Evolutionary conservation across 1,140 invertebrate genomes (phyloP).

Genomic region (Melanaphis sacchari): DNA sequence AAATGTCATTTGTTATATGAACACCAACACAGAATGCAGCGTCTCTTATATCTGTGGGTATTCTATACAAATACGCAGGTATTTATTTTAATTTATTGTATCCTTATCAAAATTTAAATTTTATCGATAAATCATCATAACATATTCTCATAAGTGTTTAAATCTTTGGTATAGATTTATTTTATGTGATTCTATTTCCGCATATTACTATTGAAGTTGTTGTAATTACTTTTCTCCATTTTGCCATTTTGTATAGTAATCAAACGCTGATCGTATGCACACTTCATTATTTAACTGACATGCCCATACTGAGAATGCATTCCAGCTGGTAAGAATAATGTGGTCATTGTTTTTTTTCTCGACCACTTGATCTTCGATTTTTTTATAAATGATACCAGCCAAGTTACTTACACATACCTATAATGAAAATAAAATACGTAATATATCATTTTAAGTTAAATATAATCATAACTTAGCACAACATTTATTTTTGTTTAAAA

Average conservation of each 20-base stretch:
- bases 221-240: not conserved
- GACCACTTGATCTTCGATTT: not conserved
- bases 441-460: not conserved
- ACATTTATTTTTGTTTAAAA: no score
- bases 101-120: not conserved
- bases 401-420: constrained; percentile 6
- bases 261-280: not conserved
- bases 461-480: no score
- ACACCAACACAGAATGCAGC: constrained; percentile 58
- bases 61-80: constrained; percentile 32
- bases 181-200: not conserved
- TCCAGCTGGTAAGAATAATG: not conserved
- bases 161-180: not conserved
- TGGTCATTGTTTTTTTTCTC: not conserved
- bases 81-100: not conserved
- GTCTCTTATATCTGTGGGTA: constrained; percentile 54
- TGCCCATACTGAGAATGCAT: constrained; percentile 40
- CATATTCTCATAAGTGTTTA: not conserved
- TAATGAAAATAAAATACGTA: not conserved
- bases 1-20: not conserved
- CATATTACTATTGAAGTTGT: not conserved
- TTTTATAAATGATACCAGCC: constrained; percentile 25
- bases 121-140: not conserved
- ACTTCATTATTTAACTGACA: not conserved
- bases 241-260: constrained; percentile 17